Conservation (phyloP, 37 sponge, comb jelly and placozoan species). For the Cliona cf. orientalis region DNA sequence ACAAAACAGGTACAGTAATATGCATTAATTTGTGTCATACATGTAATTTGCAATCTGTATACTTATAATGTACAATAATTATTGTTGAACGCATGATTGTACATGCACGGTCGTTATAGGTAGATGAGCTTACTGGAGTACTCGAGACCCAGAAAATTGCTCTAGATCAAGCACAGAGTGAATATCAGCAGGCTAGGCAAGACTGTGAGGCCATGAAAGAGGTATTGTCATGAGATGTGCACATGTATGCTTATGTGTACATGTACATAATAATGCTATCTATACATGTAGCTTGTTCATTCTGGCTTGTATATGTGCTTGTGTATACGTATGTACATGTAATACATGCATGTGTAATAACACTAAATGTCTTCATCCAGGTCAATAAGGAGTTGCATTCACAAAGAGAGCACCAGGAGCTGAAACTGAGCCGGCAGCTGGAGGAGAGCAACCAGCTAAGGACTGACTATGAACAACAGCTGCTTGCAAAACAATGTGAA, state of each 20-base stretch:
- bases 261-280: background rate
- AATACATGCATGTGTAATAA: background rate
- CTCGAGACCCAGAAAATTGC: background rate
- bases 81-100: too few species aligned
- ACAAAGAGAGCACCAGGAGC: slow-evolving; percentile 5
- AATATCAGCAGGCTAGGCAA: background rate
- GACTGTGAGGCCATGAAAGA: slow-evolving; percentile 27
- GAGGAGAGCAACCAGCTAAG: slow-evolving; percentile 1
- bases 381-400: slow-evolving; percentile 10
- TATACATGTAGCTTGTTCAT: background rate
- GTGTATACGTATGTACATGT: slow-evolving; percentile 5
- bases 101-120: too few species aligned
- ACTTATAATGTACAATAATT: too few species aligned
- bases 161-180: background rate
- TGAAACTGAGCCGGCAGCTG: background rate
- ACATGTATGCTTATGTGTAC: too few species aligned
- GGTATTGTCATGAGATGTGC: too few species aligned
- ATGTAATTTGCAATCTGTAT: too few species aligned
- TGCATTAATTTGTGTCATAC: background rate
- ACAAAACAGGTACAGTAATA: background rate
- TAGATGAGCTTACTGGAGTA: background rate
- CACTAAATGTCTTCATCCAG: background rate
- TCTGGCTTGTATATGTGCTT: background rate
- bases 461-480: slow-evolving; percentile 9
- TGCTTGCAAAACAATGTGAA: slow-evolving; percentile 11